Evolutionary conservation across 2,797 vertebrate species (phyloP).

Genomic region (Peromyscus melanophrys): DNA sequence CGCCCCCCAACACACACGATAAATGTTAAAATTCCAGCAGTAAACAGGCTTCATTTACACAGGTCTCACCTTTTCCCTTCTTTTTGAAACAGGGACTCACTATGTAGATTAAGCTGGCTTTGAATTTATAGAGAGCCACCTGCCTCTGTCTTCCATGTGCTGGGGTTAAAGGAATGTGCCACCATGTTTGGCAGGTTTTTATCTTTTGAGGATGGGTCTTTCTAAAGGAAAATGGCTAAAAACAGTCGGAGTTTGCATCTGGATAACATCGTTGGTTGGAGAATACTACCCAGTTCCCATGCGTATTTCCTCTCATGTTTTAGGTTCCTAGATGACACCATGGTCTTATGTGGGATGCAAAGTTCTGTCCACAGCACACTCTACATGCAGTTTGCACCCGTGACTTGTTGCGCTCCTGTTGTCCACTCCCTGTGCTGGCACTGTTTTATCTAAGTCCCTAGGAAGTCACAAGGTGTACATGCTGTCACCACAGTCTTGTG

Average conservation of each 20-base stretch:
- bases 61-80: not conserved
- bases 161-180: not conserved
- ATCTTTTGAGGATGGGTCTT: not conserved
- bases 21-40: not conserved
- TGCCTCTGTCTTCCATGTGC: not conserved
- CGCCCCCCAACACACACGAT: not conserved
- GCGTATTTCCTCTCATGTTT: accelerated
- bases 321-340: not conserved
- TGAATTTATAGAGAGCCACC: not conserved
- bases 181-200: not conserved
- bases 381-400: too few species aligned
- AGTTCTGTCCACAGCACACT: not conserved
- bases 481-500: not conserved
- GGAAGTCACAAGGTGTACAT: not conserved
- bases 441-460: not conserved
- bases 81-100: not conserved
- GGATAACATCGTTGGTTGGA: not conserved
- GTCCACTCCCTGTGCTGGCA: accelerated
- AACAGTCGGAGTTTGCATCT: not conserved
- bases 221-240: not conserved
- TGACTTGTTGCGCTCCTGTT: not conserved
- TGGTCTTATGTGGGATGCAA: accelerated
- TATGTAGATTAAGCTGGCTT: not conserved
- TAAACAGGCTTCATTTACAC: not conserved
- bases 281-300: accelerated